Conservation (phyloP, 2,888 invertebrate species). For the Callyntrura guangdongensis region DNA sequence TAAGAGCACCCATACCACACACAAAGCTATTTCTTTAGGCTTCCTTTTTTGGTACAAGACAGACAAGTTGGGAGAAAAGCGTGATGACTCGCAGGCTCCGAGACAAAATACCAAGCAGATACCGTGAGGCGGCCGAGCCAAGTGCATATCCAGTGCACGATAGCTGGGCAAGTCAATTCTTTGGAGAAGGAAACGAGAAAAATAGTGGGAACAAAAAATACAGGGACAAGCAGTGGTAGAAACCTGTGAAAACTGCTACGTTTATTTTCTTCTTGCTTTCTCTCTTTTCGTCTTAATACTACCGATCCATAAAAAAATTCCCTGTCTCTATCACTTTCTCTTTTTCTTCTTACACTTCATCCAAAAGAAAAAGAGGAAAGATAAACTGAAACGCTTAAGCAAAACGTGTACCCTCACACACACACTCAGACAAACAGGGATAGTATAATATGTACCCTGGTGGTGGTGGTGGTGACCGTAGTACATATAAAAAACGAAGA, state of each 20-base stretch:
- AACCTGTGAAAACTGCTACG: constrained; percentile 53
- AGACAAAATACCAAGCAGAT: constrained; percentile 65
- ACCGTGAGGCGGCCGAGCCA: constrained; percentile 68
- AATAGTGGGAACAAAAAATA: background rate
- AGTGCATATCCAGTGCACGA: constrained; percentile 66
- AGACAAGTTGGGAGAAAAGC: constrained; percentile 49
- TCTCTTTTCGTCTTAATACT: background rate
- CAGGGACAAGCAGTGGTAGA: constrained; percentile 14
- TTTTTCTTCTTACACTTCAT: constrained; percentile 9
- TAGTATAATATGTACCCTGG: constrained; percentile 13
- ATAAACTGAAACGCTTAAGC: constrained; percentile 28
- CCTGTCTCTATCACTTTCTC: constrained; percentile 50
- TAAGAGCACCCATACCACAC: background rate
- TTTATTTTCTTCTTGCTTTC: constrained; percentile 39
- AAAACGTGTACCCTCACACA: constrained; percentile 5
- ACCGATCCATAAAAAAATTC: constrained; percentile 46
- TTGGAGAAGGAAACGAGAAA: constrained; percentile 31
- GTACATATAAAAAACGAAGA: constrained; percentile 21
- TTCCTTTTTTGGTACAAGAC: constrained; percentile 48
- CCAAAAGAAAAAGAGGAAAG: constrained; percentile 18
- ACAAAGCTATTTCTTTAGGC: too few relatives aligned
- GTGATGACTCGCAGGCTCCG: constrained; percentile 76
- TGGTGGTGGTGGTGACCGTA: too few relatives aligned
- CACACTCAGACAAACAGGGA: too few relatives aligned
- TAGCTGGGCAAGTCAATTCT: constrained; percentile 55